Base-by-base conservation (phyloP, 2,113 vertebrate genomes). In the Scomber colias region DNA sequence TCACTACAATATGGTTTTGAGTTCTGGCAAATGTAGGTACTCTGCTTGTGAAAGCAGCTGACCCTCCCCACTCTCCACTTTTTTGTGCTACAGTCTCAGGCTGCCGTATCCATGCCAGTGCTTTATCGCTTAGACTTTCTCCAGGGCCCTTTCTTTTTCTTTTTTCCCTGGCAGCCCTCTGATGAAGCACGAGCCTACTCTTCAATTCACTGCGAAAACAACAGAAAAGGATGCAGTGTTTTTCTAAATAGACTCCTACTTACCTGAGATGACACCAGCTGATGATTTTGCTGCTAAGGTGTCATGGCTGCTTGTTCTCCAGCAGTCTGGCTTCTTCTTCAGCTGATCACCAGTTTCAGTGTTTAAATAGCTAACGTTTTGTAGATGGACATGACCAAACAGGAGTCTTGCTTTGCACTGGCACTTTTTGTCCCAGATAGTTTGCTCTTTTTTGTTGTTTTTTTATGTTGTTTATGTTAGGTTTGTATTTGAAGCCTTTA, bases 201-300 rank as follows among this genome's bases (percentile, higher is more conserved):
- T 67, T 27, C 78, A 75, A 75, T 80, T 62, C 74, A 62, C 75
- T 66, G 54, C 64, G 79, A 71, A 61, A 86, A 91, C 85, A 83
- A 69, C 80, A 75, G 44, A 19, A 77, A 45, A 68, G 65, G 78
- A 85, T 65, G 19, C 49, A 56, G 69, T 65, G 45, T 21, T 71
- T 85, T 85, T 83, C 55, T 71, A 64, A 85, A 79, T 57, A 27
- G 74, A 75, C 80, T 86, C 61, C 64, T 61, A 57, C 60, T 81
- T 83, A 83, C 84, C 76, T 71, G 75, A 53, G 57, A 78, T 64
- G 69, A 67, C 81, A 73, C 69, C 2, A 24, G 46, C 40, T 63
- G 62, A 48, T 1, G 0, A 27, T 63, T 46, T 44, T 45, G 65
- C 54, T 75, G 61, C 75, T 74, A 61, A 57, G 19, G 13, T 44